Percentiles rank a stretch among this genome's conserved stretches.
Evolutionary conservation across 2,888 invertebrate genomes (phyloP).

Genomic region (Tineola bisselliella): DNA sequence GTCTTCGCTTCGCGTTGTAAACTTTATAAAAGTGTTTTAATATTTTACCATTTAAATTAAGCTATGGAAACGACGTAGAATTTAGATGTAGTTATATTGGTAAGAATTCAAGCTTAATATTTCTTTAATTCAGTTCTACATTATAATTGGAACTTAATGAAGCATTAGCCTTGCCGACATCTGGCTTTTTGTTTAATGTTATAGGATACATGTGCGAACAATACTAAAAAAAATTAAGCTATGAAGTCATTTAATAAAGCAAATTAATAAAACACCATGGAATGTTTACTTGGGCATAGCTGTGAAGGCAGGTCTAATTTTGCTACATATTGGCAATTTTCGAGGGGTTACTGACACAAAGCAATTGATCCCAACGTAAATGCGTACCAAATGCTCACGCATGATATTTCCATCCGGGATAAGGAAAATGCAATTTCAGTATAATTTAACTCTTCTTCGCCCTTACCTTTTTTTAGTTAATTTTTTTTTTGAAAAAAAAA

Average conservation of each 20-base stretch:
- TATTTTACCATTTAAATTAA: not conserved
- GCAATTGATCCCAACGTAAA: not conserved
- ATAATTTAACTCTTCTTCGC: not conserved
- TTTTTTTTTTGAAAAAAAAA: too few relatives aligned
- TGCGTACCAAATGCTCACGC: not conserved
- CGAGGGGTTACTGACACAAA: not conserved
- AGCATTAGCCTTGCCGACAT: constrained; percentile 50
- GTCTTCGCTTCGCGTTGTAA: constrained; percentile 63
- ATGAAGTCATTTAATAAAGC: not conserved
- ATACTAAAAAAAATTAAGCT: not conserved
- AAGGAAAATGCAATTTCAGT: not conserved
- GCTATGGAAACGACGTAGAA: not conserved
- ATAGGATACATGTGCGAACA: not conserved
- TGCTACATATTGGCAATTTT: not conserved
- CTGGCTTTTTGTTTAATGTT: constrained; percentile 36
- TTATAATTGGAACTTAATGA: constrained; percentile 19
- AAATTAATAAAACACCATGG: not conserved
- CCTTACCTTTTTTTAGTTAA: not conserved
- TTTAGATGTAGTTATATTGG: not conserved
- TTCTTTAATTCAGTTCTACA: constrained; percentile 17
- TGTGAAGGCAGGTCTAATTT: not conserved
- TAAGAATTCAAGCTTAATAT: constrained; percentile 21
- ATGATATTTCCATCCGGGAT: not conserved
- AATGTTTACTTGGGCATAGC: not conserved
- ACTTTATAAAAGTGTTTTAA: constrained; percentile 35